phyloP scores from a whole-genome alignment of 2,888 invertebrate species.

The Euspilapteryx auroguttella region DNA sequence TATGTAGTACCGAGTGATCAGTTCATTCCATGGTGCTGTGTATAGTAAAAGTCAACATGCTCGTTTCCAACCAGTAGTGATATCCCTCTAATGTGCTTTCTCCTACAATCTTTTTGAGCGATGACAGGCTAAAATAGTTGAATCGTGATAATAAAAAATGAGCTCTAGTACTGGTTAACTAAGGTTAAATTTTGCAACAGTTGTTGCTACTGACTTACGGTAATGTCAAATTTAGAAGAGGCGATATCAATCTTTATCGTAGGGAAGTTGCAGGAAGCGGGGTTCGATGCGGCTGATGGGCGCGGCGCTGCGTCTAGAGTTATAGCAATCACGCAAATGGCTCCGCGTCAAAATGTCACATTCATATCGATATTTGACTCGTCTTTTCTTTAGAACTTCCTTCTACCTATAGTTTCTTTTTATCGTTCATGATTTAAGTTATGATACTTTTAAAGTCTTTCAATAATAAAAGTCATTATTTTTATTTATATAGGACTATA shows the following conservation, averaged over 20 bases:
- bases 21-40: no score
- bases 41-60: slow-evolving; percentile 43
- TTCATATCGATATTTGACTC: slow-evolving; percentile 41
- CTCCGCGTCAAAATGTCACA: slow-evolving; percentile 54
- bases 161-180: no score
- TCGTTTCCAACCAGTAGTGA: slow-evolving; percentile 45
- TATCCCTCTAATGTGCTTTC: slow-evolving; percentile 55
- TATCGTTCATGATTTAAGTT: no score
- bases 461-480: no score
- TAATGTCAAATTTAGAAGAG: slow-evolving; percentile 44
- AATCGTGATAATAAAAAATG: slow-evolving; percentile 9
- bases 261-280: slow-evolving; percentile 46
- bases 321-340: slow-evolving; percentile 61
- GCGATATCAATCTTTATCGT: slow-evolving; percentile 58
- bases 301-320: slow-evolving; percentile 53
- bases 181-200: slow-evolving; percentile 23
- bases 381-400: no score
- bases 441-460: no score
- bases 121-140: slow-evolving; percentile 44
- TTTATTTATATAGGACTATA: no score
- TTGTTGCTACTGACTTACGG: slow-evolving; percentile 26
- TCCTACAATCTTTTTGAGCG: slow-evolving; percentile 54
- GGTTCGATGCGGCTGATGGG: slow-evolving; percentile 30
- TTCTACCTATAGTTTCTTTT: no score
- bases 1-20: no score